Conservation (phyloP, 2,888 invertebrate genomes). For the Cordilura impudica region DNA sequence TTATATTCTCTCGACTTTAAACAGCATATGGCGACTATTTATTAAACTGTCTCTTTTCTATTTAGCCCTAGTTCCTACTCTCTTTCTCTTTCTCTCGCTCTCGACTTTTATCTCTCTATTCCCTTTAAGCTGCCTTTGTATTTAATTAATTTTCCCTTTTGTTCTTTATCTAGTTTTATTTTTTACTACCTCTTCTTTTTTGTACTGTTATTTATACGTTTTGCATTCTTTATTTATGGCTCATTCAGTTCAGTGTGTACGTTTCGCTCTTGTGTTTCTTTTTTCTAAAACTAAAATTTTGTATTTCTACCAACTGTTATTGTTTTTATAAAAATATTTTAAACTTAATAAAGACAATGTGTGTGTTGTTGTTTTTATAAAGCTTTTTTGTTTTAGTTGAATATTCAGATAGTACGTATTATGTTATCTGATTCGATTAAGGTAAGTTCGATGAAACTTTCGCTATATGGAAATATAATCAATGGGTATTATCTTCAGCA, state of each 20-base stretch:
- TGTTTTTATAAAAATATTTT: conserved; percentile 20
- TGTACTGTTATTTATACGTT: conserved; percentile 67
- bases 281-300: conserved; percentile 13
- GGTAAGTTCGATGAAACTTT: too few relatives aligned
- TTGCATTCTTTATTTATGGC: conserved; percentile 20
- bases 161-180: neutral
- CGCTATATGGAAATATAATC: too few relatives aligned
- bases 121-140: neutral
- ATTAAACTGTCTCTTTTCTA: conserved; percentile 4
- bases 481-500: too few relatives aligned
- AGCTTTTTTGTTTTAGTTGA: too few relatives aligned
- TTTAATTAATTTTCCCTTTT: neutral
- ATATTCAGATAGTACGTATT: too few relatives aligned
- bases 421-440: too few relatives aligned
- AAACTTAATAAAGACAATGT: conserved; percentile 63
- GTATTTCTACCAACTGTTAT: conserved; percentile 1
- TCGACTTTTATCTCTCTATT: conserved; percentile 26
- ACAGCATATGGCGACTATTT: conserved; percentile 62
- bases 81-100: conserved; percentile 15
- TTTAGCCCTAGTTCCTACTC: neutral
- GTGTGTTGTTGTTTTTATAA: conserved; percentile 71
- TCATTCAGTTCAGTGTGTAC: conserved; percentile 62
- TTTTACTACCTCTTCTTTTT: conserved; percentile 64
- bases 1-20: conserved; percentile 39
- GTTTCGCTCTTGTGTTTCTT: conserved; percentile 32